A percentile compares a stretch with the other conserved stretches of the same genome.
phyloP scores from a whole-genome alignment of 2,888 invertebrate genomes.

The Plebejus argus region DNA sequence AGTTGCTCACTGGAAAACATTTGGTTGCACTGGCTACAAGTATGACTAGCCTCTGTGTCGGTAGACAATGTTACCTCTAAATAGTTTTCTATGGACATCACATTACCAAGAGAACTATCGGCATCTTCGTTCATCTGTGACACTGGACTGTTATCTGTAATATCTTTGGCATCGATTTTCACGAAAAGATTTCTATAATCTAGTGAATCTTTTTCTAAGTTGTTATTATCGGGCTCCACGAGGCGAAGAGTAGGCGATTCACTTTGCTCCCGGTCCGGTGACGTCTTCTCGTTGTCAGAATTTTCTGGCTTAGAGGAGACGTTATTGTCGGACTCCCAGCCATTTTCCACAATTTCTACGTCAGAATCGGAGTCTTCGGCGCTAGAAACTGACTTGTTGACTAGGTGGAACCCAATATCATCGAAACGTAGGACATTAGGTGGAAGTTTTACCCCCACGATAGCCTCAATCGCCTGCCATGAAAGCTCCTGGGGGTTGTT shows the following conservation, averaged over 20 bases:
- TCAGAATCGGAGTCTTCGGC: conserved; percentile 77
- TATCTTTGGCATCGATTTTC: conserved; percentile 71
- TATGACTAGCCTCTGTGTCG: conserved; percentile 77
- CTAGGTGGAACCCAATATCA: conserved; percentile 77
- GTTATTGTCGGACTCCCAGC: conserved; percentile 76
- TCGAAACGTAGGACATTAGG: conserved; percentile 77
- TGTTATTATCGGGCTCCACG: conserved; percentile 74
- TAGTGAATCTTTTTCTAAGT: conserved; percentile 65
- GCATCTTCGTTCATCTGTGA: conserved; percentile 66
- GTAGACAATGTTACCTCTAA: conserved; percentile 77
- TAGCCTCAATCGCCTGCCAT: conserved; percentile 81
- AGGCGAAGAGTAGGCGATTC: conserved; percentile 73
- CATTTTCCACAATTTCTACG: conserved; percentile 78
- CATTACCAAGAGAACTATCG: conserved; percentile 75
- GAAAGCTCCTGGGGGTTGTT: conserved; percentile 82
- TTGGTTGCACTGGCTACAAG: conserved; percentile 75
- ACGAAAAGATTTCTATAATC: conserved; percentile 68
- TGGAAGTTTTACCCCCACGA: conserved; percentile 79
- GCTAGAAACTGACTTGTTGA: conserved; percentile 70
- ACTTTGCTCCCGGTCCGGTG: conserved; percentile 71
- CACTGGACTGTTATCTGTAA: conserved; percentile 61
- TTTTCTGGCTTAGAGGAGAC: conserved; percentile 70
- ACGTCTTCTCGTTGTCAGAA: conserved; percentile 74
- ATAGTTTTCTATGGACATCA: conserved; percentile 78
- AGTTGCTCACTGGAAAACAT: conserved; percentile 73